A percentile compares a stretch with the other conserved stretches of the same genome.
These are phyloP conservation scores for Antheraea mylitta DNA, from an alignment of 1,140 invertebrate genomes.

Conservation along the genomic window DNA sequence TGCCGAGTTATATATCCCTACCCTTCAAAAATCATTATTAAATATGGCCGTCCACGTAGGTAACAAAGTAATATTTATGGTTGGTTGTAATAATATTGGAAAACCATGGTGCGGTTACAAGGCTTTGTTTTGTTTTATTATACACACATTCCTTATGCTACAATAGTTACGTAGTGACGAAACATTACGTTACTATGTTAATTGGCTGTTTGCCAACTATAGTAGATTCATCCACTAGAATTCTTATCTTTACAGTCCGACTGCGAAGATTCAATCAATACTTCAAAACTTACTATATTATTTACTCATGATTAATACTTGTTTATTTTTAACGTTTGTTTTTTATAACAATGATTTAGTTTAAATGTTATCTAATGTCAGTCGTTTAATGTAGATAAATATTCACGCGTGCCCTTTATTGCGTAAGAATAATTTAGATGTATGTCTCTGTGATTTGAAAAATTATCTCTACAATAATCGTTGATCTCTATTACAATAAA, in stretches of 20 bases:
- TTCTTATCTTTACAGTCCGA: neutral
- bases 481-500: no score
- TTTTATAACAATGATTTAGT: no score
- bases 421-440: no score
- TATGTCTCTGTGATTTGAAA: no score
- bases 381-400: no score
- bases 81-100: neutral
- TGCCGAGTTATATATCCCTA: neutral
- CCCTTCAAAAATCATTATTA: neutral
- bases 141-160: constrained; percentile 13
- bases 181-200: constrained; percentile 7
- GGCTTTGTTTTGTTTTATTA: constrained; percentile 15
- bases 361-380: no score
- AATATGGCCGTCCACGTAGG: neutral
- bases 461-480: no score
- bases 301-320: no score
- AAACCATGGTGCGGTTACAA: constrained; percentile 1
- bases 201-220: constrained; percentile 14
- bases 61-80: neutral
- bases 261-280: neutral
- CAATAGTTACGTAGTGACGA: constrained; percentile 5
- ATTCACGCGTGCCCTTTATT: no score
- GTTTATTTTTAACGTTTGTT: no score
- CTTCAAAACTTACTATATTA: neutral
- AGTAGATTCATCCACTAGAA: constrained; percentile 4